Evolutionary conservation across 2,797 vertebrate species (phyloP).

Genomic region (Urosaurus nigricauda): DNA sequence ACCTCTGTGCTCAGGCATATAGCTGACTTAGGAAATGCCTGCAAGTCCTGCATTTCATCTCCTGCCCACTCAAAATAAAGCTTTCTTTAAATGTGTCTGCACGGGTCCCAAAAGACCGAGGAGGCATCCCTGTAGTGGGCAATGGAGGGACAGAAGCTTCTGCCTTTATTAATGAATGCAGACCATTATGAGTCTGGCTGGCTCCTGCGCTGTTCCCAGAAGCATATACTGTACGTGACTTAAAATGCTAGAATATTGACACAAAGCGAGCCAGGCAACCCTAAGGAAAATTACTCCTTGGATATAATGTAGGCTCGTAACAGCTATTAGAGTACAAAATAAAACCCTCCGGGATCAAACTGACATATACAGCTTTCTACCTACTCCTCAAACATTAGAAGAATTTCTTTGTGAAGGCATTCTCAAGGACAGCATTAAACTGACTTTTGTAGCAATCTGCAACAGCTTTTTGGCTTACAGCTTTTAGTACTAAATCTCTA

Average conservation of each 20-base stretch:
- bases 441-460: conserved; percentile 93
- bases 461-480: conserved; percentile 85
- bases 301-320: conserved; percentile 99
- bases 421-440: conserved; percentile 99
- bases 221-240: conserved; percentile 99
- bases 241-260: conserved; percentile 99
- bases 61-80: conserved; percentile 92
- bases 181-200: conserved; percentile 99
- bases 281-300: conserved; percentile 99
- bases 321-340: conserved; percentile 99
- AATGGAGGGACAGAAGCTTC: conserved; percentile 95
- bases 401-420: conserved; percentile 97
- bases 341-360: conserved; percentile 94
- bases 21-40: conserved; percentile 86
- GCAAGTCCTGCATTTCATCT: conserved; percentile 89
- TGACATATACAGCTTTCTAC: conserved; percentile 96
- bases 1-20: conserved; percentile 80
- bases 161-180: conserved; percentile 99
- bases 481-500: conserved; percentile 86
- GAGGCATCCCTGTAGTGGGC: conserved; percentile 94
- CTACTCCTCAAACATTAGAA: conserved; percentile 98
- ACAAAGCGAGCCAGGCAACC: conserved; percentile 94
- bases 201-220: conserved; percentile 96
- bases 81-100: conserved; percentile 98
- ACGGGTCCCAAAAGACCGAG: conserved; percentile 84